A percentile compares a stretch with the other conserved stretches of the same genome.
phyloP scores from a whole-genome alignment of 2,888 invertebrate genomes.

The Microplitis manilae region DNA sequence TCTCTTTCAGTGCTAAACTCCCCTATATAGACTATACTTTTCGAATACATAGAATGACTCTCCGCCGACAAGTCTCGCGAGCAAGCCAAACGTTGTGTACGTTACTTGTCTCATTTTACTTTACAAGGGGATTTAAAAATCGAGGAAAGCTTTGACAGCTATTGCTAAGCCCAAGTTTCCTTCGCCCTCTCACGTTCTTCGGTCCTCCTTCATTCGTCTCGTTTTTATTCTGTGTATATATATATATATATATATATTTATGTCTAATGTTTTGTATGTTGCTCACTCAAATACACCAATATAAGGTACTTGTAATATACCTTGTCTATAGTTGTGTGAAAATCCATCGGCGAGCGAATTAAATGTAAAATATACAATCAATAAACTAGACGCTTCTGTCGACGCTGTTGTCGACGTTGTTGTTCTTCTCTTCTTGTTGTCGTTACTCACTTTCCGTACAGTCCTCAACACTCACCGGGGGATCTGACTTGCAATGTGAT shows the following conservation, averaged over 20 bases:
- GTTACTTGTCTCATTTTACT: conserved; percentile 68
- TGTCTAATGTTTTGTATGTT: conserved; percentile 18
- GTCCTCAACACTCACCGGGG: conserved; percentile 8
- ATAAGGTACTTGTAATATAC: conserved; percentile 35
- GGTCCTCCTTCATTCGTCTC: conserved; percentile 41
- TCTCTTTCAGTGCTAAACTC: not conserved
- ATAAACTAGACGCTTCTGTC: conserved; percentile 60
- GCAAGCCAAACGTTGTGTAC: conserved; percentile 43
- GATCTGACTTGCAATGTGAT: conserved; percentile 53
- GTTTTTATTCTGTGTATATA: conserved; percentile 23
- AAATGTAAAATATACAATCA: conserved; percentile 72
- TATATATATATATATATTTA: not conserved
- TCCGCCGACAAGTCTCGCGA: conserved; percentile 35
- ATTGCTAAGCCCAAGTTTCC: conserved; percentile 60
- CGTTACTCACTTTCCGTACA: conserved; percentile 16
- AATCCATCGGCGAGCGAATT: conserved; percentile 58
- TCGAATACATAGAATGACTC: not conserved
- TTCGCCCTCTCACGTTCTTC: conserved; percentile 46
- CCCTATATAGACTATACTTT: not conserved
- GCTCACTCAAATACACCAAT: too few species aligned
- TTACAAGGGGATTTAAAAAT: conserved; percentile 71
- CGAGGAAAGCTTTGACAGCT: conserved; percentile 70
- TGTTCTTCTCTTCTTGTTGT: conserved; percentile 13
- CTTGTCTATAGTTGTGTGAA: not conserved
- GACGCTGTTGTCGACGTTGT: conserved; percentile 35